phyloP scores from a whole-genome alignment of 2,113 vertebrate species.

The Xiphophorus couchianus region DNA sequence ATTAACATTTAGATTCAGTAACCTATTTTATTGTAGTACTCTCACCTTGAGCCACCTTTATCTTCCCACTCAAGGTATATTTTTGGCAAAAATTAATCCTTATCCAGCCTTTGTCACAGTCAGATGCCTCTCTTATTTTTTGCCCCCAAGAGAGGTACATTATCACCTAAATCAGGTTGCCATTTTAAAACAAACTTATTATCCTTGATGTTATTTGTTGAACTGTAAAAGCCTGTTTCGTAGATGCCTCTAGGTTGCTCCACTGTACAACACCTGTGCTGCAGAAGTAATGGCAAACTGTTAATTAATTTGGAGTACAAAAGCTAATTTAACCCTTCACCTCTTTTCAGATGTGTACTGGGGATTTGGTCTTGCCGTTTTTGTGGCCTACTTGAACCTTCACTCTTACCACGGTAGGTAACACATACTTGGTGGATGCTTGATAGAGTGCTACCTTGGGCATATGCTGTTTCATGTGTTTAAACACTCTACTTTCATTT shows the following conservation, averaged over 20 bases:
- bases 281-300: too few species aligned
- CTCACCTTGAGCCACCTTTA: neutral
- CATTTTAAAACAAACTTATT: too few species aligned
- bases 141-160: too few species aligned
- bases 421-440: neutral
- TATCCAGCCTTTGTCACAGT: neutral
- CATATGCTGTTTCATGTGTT: neutral
- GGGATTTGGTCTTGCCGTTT: slow-evolving; percentile 65
- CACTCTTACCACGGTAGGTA: slow-evolving; percentile 59
- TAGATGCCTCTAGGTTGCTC: too few species aligned
- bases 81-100: neutral
- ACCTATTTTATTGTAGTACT: neutral
- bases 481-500: slow-evolving; percentile 19
- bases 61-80: neutral
- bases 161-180: too few species aligned
- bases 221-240: too few species aligned
- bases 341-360: slow-evolving; percentile 60
- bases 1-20: neutral
- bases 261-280: too few species aligned
- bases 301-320: neutral
- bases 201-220: too few species aligned
- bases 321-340: neutral
- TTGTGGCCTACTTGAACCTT: slow-evolving; percentile 57
- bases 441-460: neutral
- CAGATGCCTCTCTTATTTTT: too few species aligned